Evolutionary conservation across 2,888 invertebrate genomes (phyloP).

Genomic region (Pedicia rivosa): DNA sequence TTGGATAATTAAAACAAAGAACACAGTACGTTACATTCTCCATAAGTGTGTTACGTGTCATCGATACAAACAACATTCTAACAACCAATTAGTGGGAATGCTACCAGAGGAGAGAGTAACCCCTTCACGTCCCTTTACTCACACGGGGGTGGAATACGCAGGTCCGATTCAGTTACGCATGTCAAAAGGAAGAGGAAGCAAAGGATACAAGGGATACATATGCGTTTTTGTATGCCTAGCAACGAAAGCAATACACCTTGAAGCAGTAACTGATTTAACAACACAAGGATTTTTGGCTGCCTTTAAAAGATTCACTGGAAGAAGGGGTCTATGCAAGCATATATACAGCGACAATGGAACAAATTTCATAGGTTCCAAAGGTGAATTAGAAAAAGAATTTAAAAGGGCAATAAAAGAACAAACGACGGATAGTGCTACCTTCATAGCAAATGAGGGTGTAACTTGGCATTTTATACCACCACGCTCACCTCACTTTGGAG

Average conservation of each 20-base stretch:
- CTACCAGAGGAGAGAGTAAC: background rate
- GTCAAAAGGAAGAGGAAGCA: no score
- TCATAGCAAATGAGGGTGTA: background rate
- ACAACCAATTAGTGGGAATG: background rate
- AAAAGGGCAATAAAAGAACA: no score
- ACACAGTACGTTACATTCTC: no score
- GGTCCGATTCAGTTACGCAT: no score
- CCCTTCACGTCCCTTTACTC: background rate
- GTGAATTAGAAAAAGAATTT: no score
- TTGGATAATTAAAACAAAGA: no score
- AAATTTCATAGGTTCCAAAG: constrained; percentile 8
- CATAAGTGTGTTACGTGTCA: no score
- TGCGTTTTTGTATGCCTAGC: constrained; percentile 9
- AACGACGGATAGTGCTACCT: no score
- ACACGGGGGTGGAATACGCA: background rate
- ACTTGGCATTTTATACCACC: constrained; percentile 20
- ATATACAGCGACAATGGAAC: constrained; percentile 9
- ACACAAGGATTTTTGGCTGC: constrained; percentile 7
- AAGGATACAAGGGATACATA: constrained; percentile 10
- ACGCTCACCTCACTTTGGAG: constrained; percentile 18
- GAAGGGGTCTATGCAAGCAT: constrained; percentile 3
- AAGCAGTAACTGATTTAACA: constrained; percentile 5
- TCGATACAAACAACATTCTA: no score
- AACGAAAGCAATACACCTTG: constrained; percentile 10
- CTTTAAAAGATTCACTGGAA: constrained; percentile 7